These are phyloP conservation scores for Alouatta palliata DNA, from an alignment of 2,113 vertebrate genomes.

Conservation along the genomic window DNA sequence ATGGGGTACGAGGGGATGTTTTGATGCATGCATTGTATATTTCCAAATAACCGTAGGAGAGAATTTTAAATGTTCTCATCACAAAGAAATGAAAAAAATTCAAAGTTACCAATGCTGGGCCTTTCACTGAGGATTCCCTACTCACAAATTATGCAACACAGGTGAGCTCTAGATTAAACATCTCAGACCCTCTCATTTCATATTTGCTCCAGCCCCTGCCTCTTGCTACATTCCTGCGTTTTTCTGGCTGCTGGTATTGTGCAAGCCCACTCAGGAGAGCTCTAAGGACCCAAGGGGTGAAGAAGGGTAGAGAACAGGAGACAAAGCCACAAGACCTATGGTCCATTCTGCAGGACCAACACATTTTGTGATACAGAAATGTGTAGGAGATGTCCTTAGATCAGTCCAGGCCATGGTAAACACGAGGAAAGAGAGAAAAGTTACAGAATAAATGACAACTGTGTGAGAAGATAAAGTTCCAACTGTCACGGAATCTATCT, in stretches of 20 bases:
- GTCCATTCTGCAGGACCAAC: too few relatives aligned
- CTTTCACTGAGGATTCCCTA: not conserved
- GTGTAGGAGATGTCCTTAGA: not conserved
- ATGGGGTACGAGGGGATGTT: not conserved
- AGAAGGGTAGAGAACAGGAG: not conserved
- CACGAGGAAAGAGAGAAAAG: not conserved
- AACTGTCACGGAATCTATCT: not conserved
- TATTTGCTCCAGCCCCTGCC: not conserved
- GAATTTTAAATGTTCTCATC: not conserved
- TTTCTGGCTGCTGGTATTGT: not conserved
- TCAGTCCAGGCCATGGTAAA: not conserved
- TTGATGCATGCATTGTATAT: not conserved
- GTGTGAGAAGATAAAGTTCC: not conserved
- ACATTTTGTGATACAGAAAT: not conserved
- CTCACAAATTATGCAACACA: not conserved
- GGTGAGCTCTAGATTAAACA: not conserved
- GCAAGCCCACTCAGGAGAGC: not conserved
- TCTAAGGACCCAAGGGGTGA: not conserved
- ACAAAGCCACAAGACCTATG: not conserved
- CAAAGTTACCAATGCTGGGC: not conserved
- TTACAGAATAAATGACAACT: not conserved
- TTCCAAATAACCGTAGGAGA: not conserved
- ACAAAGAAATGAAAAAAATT: not conserved
- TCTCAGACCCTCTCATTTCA: not conserved
- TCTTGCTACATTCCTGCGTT: not conserved